phyloP scores from a whole-genome alignment of 2,888 invertebrate species.

The Cryptocephalus moraei region DNA sequence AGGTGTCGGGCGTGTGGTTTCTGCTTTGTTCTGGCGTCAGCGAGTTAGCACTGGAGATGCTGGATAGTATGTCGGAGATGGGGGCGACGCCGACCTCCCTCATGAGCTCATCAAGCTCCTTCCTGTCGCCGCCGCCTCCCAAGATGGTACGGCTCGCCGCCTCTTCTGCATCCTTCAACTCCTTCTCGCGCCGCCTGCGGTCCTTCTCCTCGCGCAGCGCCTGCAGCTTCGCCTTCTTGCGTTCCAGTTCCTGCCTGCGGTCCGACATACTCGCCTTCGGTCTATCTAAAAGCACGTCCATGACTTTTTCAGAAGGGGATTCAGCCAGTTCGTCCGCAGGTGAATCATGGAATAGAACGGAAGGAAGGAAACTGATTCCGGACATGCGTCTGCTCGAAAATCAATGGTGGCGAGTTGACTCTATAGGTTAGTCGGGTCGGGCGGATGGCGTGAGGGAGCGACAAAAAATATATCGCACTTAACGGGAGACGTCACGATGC shows the following conservation, averaged over 20 bases:
- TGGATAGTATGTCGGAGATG: constrained; percentile 75
- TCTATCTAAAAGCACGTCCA: constrained; percentile 23
- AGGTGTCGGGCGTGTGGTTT: constrained; percentile 69
- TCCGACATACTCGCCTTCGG: constrained; percentile 56
- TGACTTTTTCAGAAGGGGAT: constrained; percentile 6
- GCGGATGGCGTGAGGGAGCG: not conserved
- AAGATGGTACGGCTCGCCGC: constrained; percentile 48
- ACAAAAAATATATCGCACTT: too few species aligned
- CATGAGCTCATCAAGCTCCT: constrained; percentile 79
- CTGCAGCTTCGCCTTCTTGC: constrained; percentile 85
- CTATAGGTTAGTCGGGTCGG: not conserved
- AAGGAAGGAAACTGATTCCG: constrained; percentile 14
- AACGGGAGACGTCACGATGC: not conserved
- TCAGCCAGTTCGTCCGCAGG: not conserved
- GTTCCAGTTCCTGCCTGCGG: constrained; percentile 84
- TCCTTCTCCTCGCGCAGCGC: constrained; percentile 85
- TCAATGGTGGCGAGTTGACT: constrained; percentile 16
- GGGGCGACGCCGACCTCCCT: constrained; percentile 80
- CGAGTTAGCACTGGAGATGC: constrained; percentile 72
- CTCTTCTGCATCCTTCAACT: constrained; percentile 75
- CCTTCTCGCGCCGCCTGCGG: constrained; percentile 72
- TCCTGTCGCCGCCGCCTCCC: constrained; percentile 38
- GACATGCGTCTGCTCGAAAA: constrained; percentile 20
- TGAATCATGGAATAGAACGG: constrained; percentile 10
- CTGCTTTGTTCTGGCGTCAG: constrained; percentile 71